Base-by-base conservation (phyloP, 2,888 invertebrate genomes). In the Agrypnus murinus region DNA sequence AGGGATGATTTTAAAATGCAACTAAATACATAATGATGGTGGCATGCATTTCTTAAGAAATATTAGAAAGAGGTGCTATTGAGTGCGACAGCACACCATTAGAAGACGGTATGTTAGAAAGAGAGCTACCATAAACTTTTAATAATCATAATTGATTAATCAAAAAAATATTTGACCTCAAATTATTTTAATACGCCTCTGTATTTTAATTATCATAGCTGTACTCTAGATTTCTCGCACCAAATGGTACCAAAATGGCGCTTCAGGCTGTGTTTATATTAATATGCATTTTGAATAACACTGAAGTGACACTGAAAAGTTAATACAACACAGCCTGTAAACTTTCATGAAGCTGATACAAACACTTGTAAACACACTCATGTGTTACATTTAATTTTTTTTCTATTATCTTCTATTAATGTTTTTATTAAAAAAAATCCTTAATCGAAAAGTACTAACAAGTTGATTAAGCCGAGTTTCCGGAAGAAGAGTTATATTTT, bases 161-260 rank as follows among this genome's bases (percentile, higher is more conserved):
- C 25, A 31, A 12, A 10, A 50, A 2, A 50, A 31, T 32, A 19
- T 50, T 31, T 12, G 50, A 50, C 50, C 50, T 50, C 50, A 50
- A 50, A 50, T 50, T 50, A 50, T 50, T 50, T 31, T 12, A 50
- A 50, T 32, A 17, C 55, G 55, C 55, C 36, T 55, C 55, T 55
- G 55, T 36, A 19, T 25, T 3, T 17, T 55, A 55, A 55, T 55
- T 55, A 36, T 38, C 34, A 36, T 38, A 34, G 53, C 2, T 53
- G 1, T 53, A 55, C 36, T 55, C 55, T 19, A 17, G 12, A 55
- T 55, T 55, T 55, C 55, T 55, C 10, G 36, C 9, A 38, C 55
- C 55, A 55, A 55, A 55, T 55, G 55, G 36, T 55, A 34, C 36
- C 55, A 19, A 12, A 55, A 36, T n/a, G 55, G 17, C 38, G 55